Evolutionary conservation across 2,113 vertebrate genomes (phyloP).

Genomic region (Nibea albiflora): DNA sequence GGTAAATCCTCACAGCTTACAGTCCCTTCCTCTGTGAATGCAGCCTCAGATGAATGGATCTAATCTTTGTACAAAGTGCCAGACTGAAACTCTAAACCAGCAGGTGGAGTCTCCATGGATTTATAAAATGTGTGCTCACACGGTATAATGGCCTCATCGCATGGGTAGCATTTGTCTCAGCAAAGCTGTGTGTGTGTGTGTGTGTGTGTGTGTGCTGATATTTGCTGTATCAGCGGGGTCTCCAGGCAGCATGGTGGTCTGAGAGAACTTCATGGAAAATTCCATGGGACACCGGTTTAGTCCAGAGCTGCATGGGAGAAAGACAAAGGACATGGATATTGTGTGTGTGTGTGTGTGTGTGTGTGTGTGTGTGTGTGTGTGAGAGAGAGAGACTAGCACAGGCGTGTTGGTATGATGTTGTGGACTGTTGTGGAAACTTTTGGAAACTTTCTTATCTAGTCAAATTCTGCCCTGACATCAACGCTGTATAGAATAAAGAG

Average conservation of each 20-base stretch:
- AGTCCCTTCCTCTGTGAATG: neutral
- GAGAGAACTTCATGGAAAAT: constrained; percentile 61
- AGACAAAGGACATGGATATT: neutral
- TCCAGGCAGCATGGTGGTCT: constrained; percentile 3
- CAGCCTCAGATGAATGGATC: neutral
- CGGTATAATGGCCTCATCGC: constrained; percentile 4
- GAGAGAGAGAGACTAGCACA: neutral
- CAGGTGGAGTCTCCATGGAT: constrained; percentile 4
- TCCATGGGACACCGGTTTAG: constrained; percentile 34
- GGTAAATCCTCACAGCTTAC: neutral
- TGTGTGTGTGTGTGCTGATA: constrained; percentile 23
- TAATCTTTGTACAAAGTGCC: neutral
- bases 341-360: neutral
- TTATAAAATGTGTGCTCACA: neutral
- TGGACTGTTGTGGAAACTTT: no score
- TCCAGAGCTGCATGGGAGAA: neutral
- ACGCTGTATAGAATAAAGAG: no score
- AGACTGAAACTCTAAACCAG: constrained; percentile 17
- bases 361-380: neutral
- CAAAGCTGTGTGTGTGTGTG: constrained; percentile 1
- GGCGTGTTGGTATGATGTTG: neutral
- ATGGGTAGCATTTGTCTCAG: neutral
- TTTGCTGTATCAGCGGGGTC: constrained; percentile 72
- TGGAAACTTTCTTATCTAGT: no score
- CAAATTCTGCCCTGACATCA: no score